Evolutionary conservation across 2,113 vertebrate genomes (phyloP), one percentile per base, ranked within the genome.

Genomic region (Calyptommatus sinebrachiatus): DNA sequence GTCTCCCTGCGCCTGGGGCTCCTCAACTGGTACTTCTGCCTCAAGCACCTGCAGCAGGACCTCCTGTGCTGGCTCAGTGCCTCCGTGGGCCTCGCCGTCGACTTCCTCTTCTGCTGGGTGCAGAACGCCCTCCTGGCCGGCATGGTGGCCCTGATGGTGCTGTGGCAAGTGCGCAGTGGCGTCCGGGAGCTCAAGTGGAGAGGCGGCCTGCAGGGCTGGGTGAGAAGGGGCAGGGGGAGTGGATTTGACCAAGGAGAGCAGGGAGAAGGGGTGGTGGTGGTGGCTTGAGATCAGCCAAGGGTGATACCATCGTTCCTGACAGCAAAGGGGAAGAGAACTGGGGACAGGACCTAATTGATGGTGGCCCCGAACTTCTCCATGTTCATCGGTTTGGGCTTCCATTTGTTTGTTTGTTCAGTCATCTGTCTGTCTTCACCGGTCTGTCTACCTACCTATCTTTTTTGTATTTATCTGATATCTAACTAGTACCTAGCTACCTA

Each of bases 111-210:
- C 77, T 35, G 22, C 50, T 67, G 78, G 83, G 77, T 26, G 0
- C 83, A 80, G 22, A 67, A 72, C 2, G 31, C 7, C 26, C 73
- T 84, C 67, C n/a, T 84, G 69, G 73, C 60, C 26, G 57, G 8
- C 48, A 71, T 76, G 83, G 50, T 80, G 73, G 26, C 71, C 6
- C 48, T 84, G 68, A 73, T 84, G 60, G 28, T 84, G 7, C 31
- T 2, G 1, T 84, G 83, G 83, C 35, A 71, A 41, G 12, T 46
- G 10, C 50, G 11, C 14, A 29, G 11, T 4, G 62, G 57, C 24
- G 53, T 21, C 45, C 63, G 31, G 46, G 10, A 14, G 4, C 70
- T 7, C 0, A 67, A 48, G 5, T 57, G 28, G 78, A 26, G 1
- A 14, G 9, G 22, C 22, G 9, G 57, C 24, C 45, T 41, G 4